These are phyloP conservation scores for Antechinus flavipes DNA, from an alignment of 2,113 vertebrate genomes.

Conservation along the genomic window DNA sequence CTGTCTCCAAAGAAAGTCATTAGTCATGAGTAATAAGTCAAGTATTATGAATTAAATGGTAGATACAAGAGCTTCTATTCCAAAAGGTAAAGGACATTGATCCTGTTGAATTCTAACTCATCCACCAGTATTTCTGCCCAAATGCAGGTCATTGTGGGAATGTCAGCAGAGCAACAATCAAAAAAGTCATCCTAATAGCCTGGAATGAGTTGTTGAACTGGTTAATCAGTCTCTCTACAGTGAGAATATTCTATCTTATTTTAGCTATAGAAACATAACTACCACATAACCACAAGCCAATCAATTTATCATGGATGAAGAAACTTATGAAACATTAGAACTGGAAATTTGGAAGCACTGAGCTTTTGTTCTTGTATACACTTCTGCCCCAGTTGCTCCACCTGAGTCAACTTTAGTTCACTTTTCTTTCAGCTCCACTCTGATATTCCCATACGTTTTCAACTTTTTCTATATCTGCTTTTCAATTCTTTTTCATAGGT, in stretches of 20 bases:
- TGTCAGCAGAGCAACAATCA: neutral
- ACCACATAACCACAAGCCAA: neutral
- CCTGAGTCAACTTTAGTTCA: neutral
- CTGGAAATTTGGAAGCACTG: neutral
- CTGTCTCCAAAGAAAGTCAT: neutral
- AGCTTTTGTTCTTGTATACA: neutral
- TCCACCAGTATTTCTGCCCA: neutral
- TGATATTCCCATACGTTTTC: neutral
- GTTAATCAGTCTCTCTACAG: neutral
- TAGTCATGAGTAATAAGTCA: neutral
- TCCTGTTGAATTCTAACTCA: neutral
- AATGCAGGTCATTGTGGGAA: neutral
- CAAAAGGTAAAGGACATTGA: neutral
- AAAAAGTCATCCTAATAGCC: neutral
- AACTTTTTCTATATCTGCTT: neutral
- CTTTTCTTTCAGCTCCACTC: neutral
- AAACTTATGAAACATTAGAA: neutral
- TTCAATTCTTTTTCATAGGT: neutral
- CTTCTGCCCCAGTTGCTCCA: neutral
- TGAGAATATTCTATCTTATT: neutral
- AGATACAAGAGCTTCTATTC: neutral
- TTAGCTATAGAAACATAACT: neutral
- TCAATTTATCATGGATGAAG: neutral
- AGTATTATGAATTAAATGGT: neutral
- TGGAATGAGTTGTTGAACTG: neutral